A percentile compares a stretch with the other conserved stretches of the same genome.
Conservation (phyloP, 2,888 invertebrate species). For the Lepidocyrtoides sp. region DNA sequence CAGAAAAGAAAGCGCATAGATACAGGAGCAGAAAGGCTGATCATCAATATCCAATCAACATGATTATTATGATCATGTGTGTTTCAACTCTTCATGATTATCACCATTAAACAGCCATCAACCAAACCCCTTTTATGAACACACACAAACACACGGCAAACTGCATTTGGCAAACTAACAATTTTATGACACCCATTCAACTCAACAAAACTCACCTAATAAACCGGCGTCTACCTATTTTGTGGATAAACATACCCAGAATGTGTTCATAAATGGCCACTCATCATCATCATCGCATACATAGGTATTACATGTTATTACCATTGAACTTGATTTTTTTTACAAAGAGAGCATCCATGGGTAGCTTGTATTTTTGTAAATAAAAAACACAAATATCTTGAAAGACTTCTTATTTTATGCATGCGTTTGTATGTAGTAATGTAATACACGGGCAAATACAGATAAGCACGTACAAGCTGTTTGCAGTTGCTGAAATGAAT, state of each 20-base stretch:
- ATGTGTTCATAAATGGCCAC: constrained; percentile 41
- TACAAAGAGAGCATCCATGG: not conserved
- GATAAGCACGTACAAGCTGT: not conserved
- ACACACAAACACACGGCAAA: constrained; percentile 37
- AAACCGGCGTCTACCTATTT: constrained; percentile 41
- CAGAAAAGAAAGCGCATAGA: not conserved
- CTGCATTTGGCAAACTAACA: constrained; percentile 63
- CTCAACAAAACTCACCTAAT: constrained; percentile 24
- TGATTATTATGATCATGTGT: constrained; percentile 76
- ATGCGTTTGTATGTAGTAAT: too few relatives aligned
- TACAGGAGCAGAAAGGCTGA: constrained; percentile 64
- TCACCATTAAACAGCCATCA: constrained; percentile 73
- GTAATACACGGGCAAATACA: not conserved
- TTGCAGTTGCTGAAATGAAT: not conserved
- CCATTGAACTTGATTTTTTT: constrained; percentile 30
- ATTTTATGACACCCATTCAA: constrained; percentile 55
- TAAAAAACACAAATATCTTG: not conserved
- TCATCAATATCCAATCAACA: constrained; percentile 75
- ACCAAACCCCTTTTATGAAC: constrained; percentile 66
- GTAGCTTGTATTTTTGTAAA: constrained; percentile 3
- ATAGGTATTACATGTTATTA: too few relatives aligned
- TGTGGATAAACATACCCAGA: constrained; percentile 20
- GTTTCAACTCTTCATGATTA: constrained; percentile 74
- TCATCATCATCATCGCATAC: constrained; percentile 30
- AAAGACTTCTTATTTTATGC: too few relatives aligned